Evolutionary conservation across 2,888 invertebrate genomes (phyloP).

Genomic region (Phasia obesa): DNA sequence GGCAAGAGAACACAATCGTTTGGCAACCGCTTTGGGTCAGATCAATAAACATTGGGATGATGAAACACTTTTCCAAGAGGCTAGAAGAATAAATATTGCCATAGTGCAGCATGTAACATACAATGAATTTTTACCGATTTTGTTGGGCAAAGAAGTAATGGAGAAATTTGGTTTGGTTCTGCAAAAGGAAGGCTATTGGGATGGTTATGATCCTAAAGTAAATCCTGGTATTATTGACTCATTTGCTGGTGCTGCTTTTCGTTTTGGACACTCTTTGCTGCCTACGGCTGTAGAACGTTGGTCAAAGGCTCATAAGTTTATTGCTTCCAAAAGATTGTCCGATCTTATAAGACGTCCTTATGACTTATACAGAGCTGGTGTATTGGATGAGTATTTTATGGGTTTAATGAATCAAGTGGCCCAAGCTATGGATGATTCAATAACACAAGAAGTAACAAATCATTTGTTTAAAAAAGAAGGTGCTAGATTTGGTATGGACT

Average conservation of each 20-base stretch:
- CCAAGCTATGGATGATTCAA: constrained; percentile 97
- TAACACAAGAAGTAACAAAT: constrained; percentile 95
- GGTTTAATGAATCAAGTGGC: constrained; percentile 96
- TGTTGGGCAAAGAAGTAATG: constrained; percentile 95
- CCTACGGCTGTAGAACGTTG: constrained; percentile 96
- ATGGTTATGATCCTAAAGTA: constrained; percentile 88
- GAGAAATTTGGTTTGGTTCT: constrained; percentile 93
- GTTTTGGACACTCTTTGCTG: constrained; percentile 94
- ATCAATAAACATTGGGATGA: constrained; percentile 97
- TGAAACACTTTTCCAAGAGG: constrained; percentile 94
- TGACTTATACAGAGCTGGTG: constrained; percentile 94
- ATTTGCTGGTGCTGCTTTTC: constrained; percentile 95
- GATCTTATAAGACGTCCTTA: constrained; percentile 94
- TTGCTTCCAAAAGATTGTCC: constrained; percentile 94
- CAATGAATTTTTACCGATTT: constrained; percentile 94
- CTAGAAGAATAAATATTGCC: constrained; percentile 92
- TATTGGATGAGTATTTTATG: constrained; percentile 95
- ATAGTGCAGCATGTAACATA: constrained; percentile 94
- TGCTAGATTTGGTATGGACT: constrained; percentile 91
- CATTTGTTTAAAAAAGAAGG: constrained; percentile 93
- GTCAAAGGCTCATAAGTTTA: constrained; percentile 97
- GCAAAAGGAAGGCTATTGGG: constrained; percentile 87
- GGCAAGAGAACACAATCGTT: constrained; percentile 95
- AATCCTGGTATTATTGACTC: constrained; percentile 95
- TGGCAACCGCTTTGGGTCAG: constrained; percentile 88